phyloP scores from a whole-genome alignment of 1,140 invertebrate genomes.

The Arion vulgaris region DNA sequence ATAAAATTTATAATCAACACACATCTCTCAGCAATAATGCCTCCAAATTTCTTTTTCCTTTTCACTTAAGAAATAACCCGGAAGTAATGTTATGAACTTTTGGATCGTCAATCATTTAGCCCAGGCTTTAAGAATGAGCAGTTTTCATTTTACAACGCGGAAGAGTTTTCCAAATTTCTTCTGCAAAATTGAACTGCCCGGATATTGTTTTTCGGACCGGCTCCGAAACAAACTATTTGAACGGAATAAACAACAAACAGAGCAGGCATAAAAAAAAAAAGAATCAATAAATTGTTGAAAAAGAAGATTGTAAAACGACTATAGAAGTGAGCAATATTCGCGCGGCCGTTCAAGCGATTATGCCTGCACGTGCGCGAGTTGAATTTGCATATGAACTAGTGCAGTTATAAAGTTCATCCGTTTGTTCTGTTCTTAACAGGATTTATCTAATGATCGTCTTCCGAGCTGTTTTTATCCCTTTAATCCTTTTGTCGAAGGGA shows the following conservation, averaged over 20 bases:
- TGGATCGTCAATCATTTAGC: slow-evolving; percentile 19
- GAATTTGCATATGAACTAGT: slow-evolving; percentile 7
- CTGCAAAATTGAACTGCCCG: not conserved
- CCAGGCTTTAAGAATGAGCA: not conserved
- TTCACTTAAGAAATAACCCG: not conserved
- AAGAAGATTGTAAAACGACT: not conserved
- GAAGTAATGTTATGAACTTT: not conserved
- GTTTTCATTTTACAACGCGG: not conserved
- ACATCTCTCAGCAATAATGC: not conserved
- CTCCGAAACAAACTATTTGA: slow-evolving; percentile 12
- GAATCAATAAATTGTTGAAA: not conserved
- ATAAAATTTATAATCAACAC: too few relatives aligned
- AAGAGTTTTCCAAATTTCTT: not conserved
- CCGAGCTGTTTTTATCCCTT: not conserved
- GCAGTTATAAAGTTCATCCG: not conserved
- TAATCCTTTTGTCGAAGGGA: not conserved
- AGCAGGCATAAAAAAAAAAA: not conserved
- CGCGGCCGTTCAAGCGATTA: not conserved
- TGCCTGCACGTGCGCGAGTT: slow-evolving; percentile 14
- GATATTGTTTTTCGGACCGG: not conserved
- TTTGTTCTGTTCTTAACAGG: not conserved
- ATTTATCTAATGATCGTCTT: not conserved
- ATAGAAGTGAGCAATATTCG: not conserved
- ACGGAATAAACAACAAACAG: slow-evolving; percentile 24
- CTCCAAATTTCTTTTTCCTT: not conserved